Conservation (phyloP, 1,140 invertebrate species). For the Eumeta japonica region DNA sequence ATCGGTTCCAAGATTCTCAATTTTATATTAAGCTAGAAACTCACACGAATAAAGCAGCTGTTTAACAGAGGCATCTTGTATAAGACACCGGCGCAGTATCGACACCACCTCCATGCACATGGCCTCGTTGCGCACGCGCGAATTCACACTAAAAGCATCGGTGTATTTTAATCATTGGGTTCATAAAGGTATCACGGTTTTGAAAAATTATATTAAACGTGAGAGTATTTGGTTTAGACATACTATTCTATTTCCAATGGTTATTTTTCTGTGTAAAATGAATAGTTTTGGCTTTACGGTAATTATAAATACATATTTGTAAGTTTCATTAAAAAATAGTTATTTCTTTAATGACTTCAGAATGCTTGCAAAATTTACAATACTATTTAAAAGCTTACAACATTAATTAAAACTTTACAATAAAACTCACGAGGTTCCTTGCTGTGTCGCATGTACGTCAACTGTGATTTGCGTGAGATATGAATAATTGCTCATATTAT, state of each 20-base stretch:
- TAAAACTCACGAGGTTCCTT: constrained; percentile 21
- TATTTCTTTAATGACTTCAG: background rate
- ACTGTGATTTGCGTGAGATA: constrained; percentile 54
- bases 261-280: too few relatives aligned
- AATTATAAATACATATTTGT: too few relatives aligned
- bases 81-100: constrained; percentile 61
- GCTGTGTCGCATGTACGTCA: constrained; percentile 32
- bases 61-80: constrained; percentile 60
- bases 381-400: background rate
- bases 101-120: constrained; percentile 62
- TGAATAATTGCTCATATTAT: constrained; percentile 24
- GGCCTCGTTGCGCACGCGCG: constrained; percentile 50
- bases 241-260: background rate
- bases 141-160: constrained; percentile 23
- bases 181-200: too few relatives aligned
- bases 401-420: background rate
- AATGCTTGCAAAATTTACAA: background rate
- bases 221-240: background rate
- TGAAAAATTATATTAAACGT: too few relatives aligned
- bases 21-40: too few relatives aligned
- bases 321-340: background rate
- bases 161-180: background rate
- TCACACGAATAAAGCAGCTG: constrained; percentile 59
- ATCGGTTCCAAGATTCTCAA: background rate
- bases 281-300: too few relatives aligned